Evolutionary conservation across 2,888 invertebrate species (phyloP).

Genomic region (Stenodera caucasica): DNA sequence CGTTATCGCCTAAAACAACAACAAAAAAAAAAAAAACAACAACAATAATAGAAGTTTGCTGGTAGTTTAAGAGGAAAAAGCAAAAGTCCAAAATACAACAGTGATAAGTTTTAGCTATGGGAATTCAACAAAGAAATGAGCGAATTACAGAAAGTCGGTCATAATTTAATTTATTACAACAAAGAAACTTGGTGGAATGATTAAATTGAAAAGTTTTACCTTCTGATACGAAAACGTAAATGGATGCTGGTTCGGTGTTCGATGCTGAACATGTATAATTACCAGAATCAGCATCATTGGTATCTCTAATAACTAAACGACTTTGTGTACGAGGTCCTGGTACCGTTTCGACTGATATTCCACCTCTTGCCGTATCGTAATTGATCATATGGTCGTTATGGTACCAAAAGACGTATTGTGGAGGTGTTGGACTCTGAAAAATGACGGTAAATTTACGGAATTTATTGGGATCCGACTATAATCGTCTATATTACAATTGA

Average conservation of each 20-base stretch:
- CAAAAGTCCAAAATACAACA: no score
- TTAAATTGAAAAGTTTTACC: constrained; percentile 60
- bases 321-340: constrained; percentile 85
- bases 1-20: constrained; percentile 75
- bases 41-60: no score
- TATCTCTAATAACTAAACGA: constrained; percentile 79
- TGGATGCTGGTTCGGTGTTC: constrained; percentile 86
- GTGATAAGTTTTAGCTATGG: no score
- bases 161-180: neutral
- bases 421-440: constrained; percentile 88
- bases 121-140: no score
- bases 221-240: constrained; percentile 88
- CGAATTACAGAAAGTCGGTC: no score
- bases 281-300: constrained; percentile 83
- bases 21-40: neutral
- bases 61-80: no score
- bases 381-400: constrained; percentile 94
- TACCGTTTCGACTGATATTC: constrained; percentile 79
- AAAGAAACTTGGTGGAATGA: neutral
- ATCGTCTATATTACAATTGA: no score
- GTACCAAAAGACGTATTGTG: constrained; percentile 95
- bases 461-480: no score
- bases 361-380: constrained; percentile 82
- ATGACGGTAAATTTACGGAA: no score
- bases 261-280: constrained; percentile 90